Conservation (phyloP, 2,113 vertebrate genomes). For the Alexandromys fortis region DNA sequence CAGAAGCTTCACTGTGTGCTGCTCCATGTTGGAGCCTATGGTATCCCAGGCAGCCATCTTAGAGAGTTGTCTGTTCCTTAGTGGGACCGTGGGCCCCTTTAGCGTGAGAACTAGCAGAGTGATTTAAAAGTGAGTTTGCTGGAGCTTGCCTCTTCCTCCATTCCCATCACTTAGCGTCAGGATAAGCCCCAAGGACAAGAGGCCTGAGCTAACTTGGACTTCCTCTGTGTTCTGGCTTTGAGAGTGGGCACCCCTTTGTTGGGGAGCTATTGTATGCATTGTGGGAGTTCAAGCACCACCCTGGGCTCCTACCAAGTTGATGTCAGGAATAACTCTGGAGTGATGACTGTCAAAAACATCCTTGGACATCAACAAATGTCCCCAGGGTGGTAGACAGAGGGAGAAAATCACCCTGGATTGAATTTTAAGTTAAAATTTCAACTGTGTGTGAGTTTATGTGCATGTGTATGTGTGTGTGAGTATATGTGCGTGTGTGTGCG, state of each 20-base stretch:
- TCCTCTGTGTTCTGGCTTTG: background rate
- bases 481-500: background rate
- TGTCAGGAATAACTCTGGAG: background rate
- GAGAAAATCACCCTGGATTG: background rate
- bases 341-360: background rate
- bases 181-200: background rate
- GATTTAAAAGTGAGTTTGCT: background rate
- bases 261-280: background rate
- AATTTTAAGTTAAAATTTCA: background rate
- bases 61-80: accelerated
- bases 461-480: accelerated
- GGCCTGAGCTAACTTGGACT: background rate
- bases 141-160: background rate
- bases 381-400: background rate
- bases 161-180: background rate
- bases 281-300: background rate
- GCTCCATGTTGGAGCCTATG: background rate
- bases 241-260: background rate
- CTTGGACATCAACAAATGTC: too few species aligned
- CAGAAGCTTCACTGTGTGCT: background rate
- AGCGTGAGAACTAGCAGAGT: background rate
- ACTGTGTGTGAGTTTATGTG: background rate
- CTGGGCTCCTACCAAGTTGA: background rate
- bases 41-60: background rate
- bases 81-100: background rate